phyloP scores from a whole-genome alignment of 1,140 invertebrate species.

The Drosophila burlai region DNA sequence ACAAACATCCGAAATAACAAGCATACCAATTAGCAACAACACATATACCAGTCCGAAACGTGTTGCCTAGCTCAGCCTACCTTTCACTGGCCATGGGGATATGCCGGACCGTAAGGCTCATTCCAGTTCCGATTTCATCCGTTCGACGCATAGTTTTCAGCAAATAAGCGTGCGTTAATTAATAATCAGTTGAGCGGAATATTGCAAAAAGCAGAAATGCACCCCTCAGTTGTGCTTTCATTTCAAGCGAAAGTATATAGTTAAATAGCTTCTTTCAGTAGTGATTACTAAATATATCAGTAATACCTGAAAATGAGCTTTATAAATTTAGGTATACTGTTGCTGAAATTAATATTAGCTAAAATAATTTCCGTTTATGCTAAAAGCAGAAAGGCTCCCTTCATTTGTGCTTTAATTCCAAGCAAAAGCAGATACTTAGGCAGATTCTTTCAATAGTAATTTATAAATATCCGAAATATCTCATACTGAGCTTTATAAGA shows the following conservation, averaged over 20 bases:
- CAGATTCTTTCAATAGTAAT: not conserved
- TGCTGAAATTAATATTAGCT: not conserved
- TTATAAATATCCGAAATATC: not conserved
- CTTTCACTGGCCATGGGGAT: not conserved
- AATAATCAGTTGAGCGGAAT: not conserved
- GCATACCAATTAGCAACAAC: slow-evolving; percentile 53
- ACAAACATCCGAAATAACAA: slow-evolving; percentile 34
- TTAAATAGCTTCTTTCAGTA: not conserved
- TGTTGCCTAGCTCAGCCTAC: not conserved
- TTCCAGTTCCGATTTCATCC: not conserved
- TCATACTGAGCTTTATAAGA: too few relatives aligned
- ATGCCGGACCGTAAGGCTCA: not conserved
- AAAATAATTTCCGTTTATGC: not conserved
- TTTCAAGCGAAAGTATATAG: too few relatives aligned
- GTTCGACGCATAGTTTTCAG: too few relatives aligned
- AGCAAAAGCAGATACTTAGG: not conserved
- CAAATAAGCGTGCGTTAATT: slow-evolving; percentile 1
- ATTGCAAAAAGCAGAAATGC: not conserved
- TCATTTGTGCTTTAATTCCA: not conserved
- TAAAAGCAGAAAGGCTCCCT: not conserved
- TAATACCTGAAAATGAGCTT: not conserved
- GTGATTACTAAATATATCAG: not conserved
- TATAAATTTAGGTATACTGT: too few relatives aligned
- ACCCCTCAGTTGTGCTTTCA: not conserved
- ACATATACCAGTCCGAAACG: slow-evolving; percentile 2